A percentile compares a stretch with the other conserved stretches of the same genome.
phyloP scores from a whole-genome alignment of 1,140 invertebrate genomes.

The Aphelenchoides avenae region DNA sequence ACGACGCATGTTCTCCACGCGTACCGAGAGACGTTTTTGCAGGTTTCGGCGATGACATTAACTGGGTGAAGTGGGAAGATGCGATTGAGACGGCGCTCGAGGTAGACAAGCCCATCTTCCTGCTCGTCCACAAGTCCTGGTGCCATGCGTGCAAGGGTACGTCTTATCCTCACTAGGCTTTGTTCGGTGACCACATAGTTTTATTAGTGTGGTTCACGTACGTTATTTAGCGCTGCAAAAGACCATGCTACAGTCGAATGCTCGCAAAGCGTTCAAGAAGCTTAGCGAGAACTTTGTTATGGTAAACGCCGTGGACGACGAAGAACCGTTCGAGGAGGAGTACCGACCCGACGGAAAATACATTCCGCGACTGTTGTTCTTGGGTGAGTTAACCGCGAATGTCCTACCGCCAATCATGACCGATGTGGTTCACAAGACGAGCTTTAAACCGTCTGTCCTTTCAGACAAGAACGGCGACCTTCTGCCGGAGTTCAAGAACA shows the following conservation, averaged over 20 bases:
- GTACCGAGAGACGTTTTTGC: constrained; percentile 7
- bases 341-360: constrained; percentile 55
- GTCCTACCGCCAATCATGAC: neutral
- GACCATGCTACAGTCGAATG: constrained; percentile 59
- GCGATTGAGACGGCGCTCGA: constrained; percentile 56
- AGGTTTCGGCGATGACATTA: constrained; percentile 57
- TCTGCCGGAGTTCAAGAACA: constrained; percentile 51
- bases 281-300: constrained; percentile 57
- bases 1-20: neutral
- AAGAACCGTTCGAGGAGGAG: constrained; percentile 57
- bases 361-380: constrained; percentile 57
- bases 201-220: constrained; percentile 6
- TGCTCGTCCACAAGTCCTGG: constrained; percentile 58
- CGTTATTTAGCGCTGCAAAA: constrained; percentile 54
- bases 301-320: constrained; percentile 59
- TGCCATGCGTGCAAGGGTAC: constrained; percentile 58
- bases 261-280: constrained; percentile 57
- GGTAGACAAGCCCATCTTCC: constrained; percentile 55
- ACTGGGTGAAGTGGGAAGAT: constrained; percentile 58
- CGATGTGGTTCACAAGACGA: neutral
- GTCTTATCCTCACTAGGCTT: too few relatives aligned
- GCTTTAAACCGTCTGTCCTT: neutral
- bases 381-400: constrained; percentile 28
- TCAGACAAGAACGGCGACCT: constrained; percentile 48
- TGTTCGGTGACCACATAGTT: neutral